These are phyloP conservation scores for Atherix ibis DNA, from an alignment of 2,888 invertebrate species.

Conservation along the genomic window DNA sequence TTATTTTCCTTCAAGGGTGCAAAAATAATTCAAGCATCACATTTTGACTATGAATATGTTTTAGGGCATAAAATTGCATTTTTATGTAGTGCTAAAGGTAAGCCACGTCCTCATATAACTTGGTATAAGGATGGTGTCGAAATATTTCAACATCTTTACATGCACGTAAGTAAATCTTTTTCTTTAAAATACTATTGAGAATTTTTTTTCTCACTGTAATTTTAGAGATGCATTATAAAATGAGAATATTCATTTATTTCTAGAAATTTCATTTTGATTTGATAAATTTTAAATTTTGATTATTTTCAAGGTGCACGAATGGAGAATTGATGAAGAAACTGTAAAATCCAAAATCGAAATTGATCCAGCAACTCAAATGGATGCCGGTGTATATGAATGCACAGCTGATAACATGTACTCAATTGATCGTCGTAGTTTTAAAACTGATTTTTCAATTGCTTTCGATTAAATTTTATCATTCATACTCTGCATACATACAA, in stretches of 20 bases:
- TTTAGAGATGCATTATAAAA: not conserved
- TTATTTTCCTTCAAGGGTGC: slow-evolving; percentile 51
- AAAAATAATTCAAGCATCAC: slow-evolving; percentile 73
- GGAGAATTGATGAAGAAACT: slow-evolving; percentile 64
- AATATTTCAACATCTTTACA: slow-evolving; percentile 74
- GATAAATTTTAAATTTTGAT: slow-evolving; percentile 3
- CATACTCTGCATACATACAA: too few species aligned
- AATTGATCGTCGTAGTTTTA: slow-evolving; percentile 78
- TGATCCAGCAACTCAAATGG: slow-evolving; percentile 90
- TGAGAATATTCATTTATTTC: slow-evolving; percentile 4
- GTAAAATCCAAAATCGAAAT: slow-evolving; percentile 89
- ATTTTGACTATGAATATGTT: slow-evolving; percentile 86
- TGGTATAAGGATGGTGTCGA: slow-evolving; percentile 94
- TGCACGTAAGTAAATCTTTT: slow-evolving; percentile 49
- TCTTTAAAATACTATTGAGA: not conserved
- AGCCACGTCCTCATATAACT: slow-evolving; percentile 80
- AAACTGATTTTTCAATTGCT: slow-evolving; percentile 83
- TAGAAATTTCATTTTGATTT: slow-evolving; percentile 7
- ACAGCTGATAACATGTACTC: slow-evolving; percentile 90
- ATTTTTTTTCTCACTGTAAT: not conserved
- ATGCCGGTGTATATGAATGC: slow-evolving; percentile 88
- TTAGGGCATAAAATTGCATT: slow-evolving; percentile 89
- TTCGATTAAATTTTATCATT: slow-evolving; percentile 54
- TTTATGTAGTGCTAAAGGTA: slow-evolving; percentile 78
- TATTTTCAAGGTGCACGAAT: slow-evolving; percentile 61